These are phyloP conservation scores for Drosophila takahashii DNA, from an alignment of 1,140 invertebrate genomes.

Conservation along the genomic window DNA sequence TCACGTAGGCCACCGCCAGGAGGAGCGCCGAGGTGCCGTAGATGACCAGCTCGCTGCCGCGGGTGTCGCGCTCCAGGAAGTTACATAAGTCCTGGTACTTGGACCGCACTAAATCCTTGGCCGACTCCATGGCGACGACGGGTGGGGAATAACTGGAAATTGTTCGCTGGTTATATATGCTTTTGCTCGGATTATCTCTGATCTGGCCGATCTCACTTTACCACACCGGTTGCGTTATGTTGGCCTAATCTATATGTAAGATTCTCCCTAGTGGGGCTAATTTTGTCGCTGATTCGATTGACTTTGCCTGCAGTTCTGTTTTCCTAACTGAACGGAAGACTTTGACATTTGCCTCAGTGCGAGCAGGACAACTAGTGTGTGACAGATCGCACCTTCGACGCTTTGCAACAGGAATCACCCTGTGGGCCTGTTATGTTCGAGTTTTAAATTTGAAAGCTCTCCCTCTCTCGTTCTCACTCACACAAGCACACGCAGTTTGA, in stretches of 20 bases:
- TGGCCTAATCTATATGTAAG: slow-evolving; percentile 44
- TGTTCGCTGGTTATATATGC: slow-evolving; percentile 33
- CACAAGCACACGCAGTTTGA: slow-evolving; percentile 26
- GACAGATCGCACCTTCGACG: slow-evolving; percentile 32
- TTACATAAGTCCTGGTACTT: slow-evolving; percentile 81
- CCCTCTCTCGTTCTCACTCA: slow-evolving; percentile 16
- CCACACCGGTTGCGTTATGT: slow-evolving; percentile 17
- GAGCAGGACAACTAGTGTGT: slow-evolving; percentile 42
- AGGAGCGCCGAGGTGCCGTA: slow-evolving; percentile 74
- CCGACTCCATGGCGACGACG: slow-evolving; percentile 57
- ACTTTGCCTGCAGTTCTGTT: slow-evolving; percentile 48
- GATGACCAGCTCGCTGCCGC: slow-evolving; percentile 69
- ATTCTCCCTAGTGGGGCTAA: slow-evolving; percentile 36
- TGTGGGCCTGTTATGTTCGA: no score
- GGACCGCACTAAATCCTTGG: slow-evolving; percentile 50
- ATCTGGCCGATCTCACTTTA: slow-evolving; percentile 32
- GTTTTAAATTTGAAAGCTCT: no score
- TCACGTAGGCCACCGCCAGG: slow-evolving; percentile 73
- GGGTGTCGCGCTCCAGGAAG: slow-evolving; percentile 75
- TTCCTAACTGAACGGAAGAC: slow-evolving; percentile 49
- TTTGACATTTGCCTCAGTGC: slow-evolving; percentile 61
- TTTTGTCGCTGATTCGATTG: slow-evolving; percentile 59
- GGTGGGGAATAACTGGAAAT: slow-evolving; percentile 59
- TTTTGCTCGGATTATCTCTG: slow-evolving; percentile 26
- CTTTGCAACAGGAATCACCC: slow-evolving; percentile 73